These are phyloP conservation scores for Formica aserva DNA, from an alignment of 2,888 invertebrate genomes.

Conservation along the genomic window DNA sequence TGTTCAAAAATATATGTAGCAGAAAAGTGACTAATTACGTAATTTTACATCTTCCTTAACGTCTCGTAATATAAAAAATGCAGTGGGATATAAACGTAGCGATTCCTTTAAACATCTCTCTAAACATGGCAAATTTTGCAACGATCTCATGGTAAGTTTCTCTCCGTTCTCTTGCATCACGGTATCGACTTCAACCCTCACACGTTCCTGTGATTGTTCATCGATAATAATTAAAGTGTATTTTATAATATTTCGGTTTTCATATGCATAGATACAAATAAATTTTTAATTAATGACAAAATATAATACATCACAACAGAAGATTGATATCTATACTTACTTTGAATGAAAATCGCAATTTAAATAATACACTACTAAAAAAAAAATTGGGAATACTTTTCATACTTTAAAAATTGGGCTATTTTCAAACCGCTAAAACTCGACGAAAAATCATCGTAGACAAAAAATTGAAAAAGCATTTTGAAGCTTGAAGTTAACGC, in stretches of 20 bases:
- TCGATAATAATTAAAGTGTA: background rate
- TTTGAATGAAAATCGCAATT: too few relatives aligned
- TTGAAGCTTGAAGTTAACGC: too few relatives aligned
- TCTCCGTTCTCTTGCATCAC: constrained; percentile 86
- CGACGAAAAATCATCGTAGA: too few relatives aligned
- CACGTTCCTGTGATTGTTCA: constrained; percentile 62
- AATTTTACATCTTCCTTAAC: constrained; percentile 87
- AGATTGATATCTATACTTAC: too few relatives aligned
- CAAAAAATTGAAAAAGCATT: too few relatives aligned
- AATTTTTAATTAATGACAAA: too few relatives aligned
- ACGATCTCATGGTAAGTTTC: constrained; percentile 87
- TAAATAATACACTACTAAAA: too few relatives aligned
- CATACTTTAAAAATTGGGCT: too few relatives aligned
- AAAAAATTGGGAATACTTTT: too few relatives aligned
- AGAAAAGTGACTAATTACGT: constrained; percentile 47
- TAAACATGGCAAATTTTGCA: constrained; percentile 89
- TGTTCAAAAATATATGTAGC: background rate
- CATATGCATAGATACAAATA: background rate
- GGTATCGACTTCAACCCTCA: constrained; percentile 79
- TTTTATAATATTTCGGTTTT: background rate
- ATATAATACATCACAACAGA: too few relatives aligned
- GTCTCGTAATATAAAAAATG: constrained; percentile 89
- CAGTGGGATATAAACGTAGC: constrained; percentile 89
- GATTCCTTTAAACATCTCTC: constrained; percentile 91
- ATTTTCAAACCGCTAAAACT: too few relatives aligned